These are phyloP conservation scores for Sardinella longiceps DNA, from an alignment of 2,797 vertebrate species.

Conservation along the genomic window DNA sequence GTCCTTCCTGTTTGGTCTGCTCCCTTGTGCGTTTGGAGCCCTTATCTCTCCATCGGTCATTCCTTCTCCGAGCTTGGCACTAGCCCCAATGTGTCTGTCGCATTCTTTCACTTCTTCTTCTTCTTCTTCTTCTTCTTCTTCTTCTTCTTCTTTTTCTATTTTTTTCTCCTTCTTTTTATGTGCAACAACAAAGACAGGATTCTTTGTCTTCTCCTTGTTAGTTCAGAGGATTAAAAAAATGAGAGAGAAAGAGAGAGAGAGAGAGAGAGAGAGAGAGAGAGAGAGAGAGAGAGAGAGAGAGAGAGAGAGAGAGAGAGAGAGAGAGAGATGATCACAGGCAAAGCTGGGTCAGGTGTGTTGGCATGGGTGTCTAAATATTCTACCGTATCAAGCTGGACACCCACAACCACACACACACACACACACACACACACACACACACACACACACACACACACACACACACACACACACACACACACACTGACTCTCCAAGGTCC, in stretches of 20 bases:
- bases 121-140: too few species aligned
- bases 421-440: too few species aligned
- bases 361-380: constrained; percentile 54
- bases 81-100: constrained; percentile 21
- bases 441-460: too few species aligned
- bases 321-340: not conserved
- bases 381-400: constrained; percentile 61
- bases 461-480: not conserved
- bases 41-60: constrained; percentile 81
- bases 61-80: constrained; percentile 74
- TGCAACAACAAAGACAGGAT: constrained; percentile 59
- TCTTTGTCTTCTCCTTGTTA: constrained; percentile 60
- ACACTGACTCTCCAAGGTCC: not conserved
- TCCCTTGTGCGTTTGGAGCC: not conserved
- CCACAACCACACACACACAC: not conserved
- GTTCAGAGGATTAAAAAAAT: not conserved
- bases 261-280: not conserved
- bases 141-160: constrained; percentile 44
- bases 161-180: not conserved
- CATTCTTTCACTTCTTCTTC: constrained; percentile 42
- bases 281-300: not conserved
- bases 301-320: not conserved
- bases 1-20: constrained; percentile 84
- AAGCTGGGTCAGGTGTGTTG: constrained; percentile 39
- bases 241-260: not conserved